Percentiles rank a stretch among this genome's conserved stretches.
Conservation (phyloP, 2,113 vertebrate species). For the Stercorarius parasiticus region DNA sequence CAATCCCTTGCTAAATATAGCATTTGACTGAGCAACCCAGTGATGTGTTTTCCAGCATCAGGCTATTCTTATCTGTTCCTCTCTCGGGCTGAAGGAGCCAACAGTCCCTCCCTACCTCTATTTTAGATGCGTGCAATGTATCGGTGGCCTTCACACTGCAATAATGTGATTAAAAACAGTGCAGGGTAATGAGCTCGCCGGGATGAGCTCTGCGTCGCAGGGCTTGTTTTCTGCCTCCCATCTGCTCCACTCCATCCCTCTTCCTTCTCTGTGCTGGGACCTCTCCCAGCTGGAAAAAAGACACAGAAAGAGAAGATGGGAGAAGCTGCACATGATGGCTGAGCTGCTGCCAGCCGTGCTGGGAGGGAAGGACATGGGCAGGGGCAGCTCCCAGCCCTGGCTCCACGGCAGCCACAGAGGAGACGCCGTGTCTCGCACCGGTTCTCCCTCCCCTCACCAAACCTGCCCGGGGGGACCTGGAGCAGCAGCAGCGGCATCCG, state of each 20-base stretch:
- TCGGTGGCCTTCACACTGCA: background rate
- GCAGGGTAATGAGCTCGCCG: background rate
- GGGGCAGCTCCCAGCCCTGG: background rate
- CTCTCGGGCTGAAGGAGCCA: background rate
- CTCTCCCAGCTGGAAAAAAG: background rate
- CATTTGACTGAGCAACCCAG: background rate
- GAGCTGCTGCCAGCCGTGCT: fast-evolving
- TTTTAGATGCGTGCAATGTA: background rate
- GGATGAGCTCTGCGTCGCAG: background rate
- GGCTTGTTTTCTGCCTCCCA: background rate
- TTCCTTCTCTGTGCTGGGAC: background rate
- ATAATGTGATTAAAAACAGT: slow-evolving; percentile 39
- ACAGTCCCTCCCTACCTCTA: background rate
- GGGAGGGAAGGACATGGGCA: background rate
- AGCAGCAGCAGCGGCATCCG: background rate
- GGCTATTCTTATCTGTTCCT: slow-evolving; percentile 4
- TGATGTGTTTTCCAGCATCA: slow-evolving; percentile 9
- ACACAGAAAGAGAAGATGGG: background rate
- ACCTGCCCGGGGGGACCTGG: background rate
- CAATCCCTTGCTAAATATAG: slow-evolving; percentile 29
- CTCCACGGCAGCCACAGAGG: background rate
- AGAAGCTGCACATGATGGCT: background rate
- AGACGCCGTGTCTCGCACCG: fast-evolving
- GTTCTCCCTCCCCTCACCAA: background rate
- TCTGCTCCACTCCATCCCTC: background rate